phyloP scores from a whole-genome alignment of 2,888 invertebrate species.

The Protophormia terraenovae region DNA sequence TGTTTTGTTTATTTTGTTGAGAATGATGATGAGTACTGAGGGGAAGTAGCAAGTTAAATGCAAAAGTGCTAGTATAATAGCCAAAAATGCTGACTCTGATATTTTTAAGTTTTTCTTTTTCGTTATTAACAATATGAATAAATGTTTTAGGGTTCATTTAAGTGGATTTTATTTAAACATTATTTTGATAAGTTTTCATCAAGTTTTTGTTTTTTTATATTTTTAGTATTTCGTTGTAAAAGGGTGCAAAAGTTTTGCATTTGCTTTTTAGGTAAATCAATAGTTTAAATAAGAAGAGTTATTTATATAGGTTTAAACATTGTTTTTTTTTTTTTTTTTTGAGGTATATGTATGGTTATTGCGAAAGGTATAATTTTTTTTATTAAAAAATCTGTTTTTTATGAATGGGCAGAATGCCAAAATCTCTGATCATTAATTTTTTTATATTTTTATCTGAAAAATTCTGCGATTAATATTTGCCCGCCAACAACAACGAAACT shows the following conservation, averaged over 20 bases:
- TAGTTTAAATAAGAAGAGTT: not conserved
- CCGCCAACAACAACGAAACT: too few species aligned
- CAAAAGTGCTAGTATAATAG: not conserved
- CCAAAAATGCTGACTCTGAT: not conserved
- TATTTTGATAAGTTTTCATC: not conserved
- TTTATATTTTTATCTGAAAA: too few species aligned
- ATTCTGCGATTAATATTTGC: too few species aligned
- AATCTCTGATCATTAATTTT: too few species aligned
- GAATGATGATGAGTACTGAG: not conserved
- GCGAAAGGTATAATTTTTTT: too few species aligned
- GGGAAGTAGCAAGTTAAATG: not conserved
- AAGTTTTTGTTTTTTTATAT: not conserved
- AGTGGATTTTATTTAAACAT: conserved; percentile 3
- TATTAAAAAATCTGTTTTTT: too few species aligned
- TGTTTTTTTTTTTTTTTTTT: too few species aligned
- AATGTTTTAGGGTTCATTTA: conserved; percentile 13
- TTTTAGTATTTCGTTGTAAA: not conserved
- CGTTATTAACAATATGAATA: not conserved
- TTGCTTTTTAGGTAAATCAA: not conserved
- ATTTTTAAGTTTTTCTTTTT: not conserved
- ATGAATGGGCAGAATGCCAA: too few species aligned
- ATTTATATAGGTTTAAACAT: too few species aligned
- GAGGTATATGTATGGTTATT: too few species aligned
- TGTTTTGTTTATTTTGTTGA: not conserved
- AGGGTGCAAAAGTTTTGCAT: not conserved